Evolutionary conservation across 2,888 invertebrate genomes (phyloP), one percentile per base, ranked within the genome.

Genomic region (Sarcophaga subvicina): DNA sequence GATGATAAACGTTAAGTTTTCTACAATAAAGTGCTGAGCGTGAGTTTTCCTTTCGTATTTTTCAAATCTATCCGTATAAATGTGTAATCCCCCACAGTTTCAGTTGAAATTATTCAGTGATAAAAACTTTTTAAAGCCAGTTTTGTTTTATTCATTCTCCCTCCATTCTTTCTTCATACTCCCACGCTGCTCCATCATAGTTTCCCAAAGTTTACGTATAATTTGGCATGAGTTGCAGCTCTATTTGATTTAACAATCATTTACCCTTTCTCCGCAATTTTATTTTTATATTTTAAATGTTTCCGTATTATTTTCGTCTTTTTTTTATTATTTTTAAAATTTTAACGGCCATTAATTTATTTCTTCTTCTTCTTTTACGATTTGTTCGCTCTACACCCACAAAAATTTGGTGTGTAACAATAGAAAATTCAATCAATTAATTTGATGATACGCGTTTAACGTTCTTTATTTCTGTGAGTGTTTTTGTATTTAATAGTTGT

Each of bases 141-240:
- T 77, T 66, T 37, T 54, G 20, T 17, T 20, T 45, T 1, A 14
- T 45, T 37, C 22, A 22, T 59, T 54, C 4, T 17, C 54, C 17
- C 5, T 54, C 17, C 0, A 6, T 49, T 12, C 14, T 54, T 54
- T 54, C 25, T 11, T 37, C 8, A 25, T 14, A 5, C 27, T 6
- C 20, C 25, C 17, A 8, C 8, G 37, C 8, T 5, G 17, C 14
- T 67, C 11, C 12, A 20, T 70, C n/a, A 20, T 17, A 22, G 8
- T 22, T 62, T 5, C 3, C 8, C 62, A 62, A 62, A 62, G 20
- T 72, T 72, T 37, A 37, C 20, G 60, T 72, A 37, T 45, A 27
- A 66, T 59, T 67, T 67, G 20, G 37, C 66, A 67, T 66, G 47
- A 67, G 76, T 77, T 77, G 76, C 76, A 77, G 54, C 76, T 66